A percentile compares a stretch with the other conserved stretches of the same genome.
Evolutionary conservation across 1,140 invertebrate genomes (phyloP).

Genomic region (Oppia nitens): DNA sequence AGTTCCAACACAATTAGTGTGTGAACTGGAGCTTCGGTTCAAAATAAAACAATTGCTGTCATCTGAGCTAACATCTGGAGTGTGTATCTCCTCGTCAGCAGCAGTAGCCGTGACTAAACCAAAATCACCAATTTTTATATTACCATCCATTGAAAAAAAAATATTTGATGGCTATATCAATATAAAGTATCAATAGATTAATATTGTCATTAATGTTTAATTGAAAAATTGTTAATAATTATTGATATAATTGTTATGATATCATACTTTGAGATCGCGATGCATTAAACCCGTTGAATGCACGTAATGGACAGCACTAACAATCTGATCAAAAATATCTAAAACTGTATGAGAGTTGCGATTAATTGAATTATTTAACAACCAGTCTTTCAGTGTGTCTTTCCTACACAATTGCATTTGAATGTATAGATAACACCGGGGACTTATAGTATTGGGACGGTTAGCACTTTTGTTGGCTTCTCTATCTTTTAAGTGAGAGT

Average conservation of each 20-base stretch:
- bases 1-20: slow-evolving; percentile 62
- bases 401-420: slow-evolving; percentile 90
- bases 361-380: slow-evolving; percentile 31
- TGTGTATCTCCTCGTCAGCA: slow-evolving; percentile 38
- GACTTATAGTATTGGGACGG: background rate
- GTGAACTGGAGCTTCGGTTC: slow-evolving; percentile 25
- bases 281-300: slow-evolving; percentile 80
- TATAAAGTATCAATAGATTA: no score
- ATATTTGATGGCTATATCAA: slow-evolving; percentile 72
- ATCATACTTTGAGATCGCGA: slow-evolving; percentile 67
- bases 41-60: background rate
- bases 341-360: slow-evolving; percentile 37
- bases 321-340: slow-evolving; percentile 76
- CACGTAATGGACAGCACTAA: slow-evolving; percentile 84
- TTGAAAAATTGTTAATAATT: background rate
- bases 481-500: background rate
- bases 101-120: slow-evolving; percentile 73
- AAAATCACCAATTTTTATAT: slow-evolving; percentile 92
- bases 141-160: slow-evolving; percentile 73
- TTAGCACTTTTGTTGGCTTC: background rate
- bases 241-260: no score
- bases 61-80: slow-evolving; percentile 1
- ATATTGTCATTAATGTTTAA: no score
- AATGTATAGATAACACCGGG: slow-evolving; percentile 66
- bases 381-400: slow-evolving; percentile 78